Base-by-base conservation (phyloP, 2,797 vertebrate genomes). In the Rallus crepitans region DNA sequence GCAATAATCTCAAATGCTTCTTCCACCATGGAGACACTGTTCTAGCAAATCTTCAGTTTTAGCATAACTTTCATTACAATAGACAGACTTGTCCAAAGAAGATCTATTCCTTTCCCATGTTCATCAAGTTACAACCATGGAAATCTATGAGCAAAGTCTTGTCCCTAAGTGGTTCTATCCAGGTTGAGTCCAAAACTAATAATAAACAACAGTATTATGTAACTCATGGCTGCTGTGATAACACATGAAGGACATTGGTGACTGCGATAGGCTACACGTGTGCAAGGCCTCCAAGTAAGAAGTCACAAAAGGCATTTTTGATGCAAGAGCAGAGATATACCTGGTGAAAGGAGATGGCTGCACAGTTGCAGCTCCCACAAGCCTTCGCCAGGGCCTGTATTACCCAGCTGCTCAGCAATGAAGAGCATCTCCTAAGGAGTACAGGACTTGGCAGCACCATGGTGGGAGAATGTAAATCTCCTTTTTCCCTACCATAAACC, bases 331-430 rank as follows among this genome's bases (percentile, higher is more conserved):
- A 71, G 55, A 81, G 15, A 56, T 20, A 33, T 77, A 86, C 35
- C 60, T 68, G 35, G 48, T 40, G 60, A 88, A 90, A 78, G 12
- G 23, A 57, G 28, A 50, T 53, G 66, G 17, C 53, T 71, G 70
- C 82, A 78, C 76, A 93, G 82, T 90, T 91, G 82, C 21, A 20
- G 80, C 80, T 93, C 57, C 84, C 69, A 37, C 27, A 81, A 81
- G 84, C 78, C 47, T 66, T 75, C 88, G 45, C 86, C 86, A 95
- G 53, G 23, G n/a, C 53, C 61, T 48, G 10, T 23, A 37, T 63
- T 65, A 75, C 28, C 77, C 88, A 94, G 70, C 48, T 87, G 80
- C 77, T 93, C 82, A 88, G 73, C 88, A 90, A 48, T 60, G 72
- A 78, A 69, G 25, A 90, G 47, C 40, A n/a, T 52, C 60, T 93